phyloP scores from a whole-genome alignment of 2,113 vertebrate genomes.

The Aplodontia rufa region DNA sequence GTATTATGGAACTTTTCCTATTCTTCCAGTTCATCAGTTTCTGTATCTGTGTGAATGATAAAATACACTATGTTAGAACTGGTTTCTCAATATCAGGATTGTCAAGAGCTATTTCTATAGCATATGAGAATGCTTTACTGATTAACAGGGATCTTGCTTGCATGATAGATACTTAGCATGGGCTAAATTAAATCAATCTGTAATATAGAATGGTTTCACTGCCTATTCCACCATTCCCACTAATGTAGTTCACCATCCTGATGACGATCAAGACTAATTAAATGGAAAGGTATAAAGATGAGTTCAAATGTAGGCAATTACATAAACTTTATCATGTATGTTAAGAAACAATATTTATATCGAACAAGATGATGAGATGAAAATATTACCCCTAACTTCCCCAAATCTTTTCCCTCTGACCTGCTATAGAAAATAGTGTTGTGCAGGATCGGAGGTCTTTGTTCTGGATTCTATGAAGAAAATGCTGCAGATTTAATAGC shows the following conservation, averaged over 20 bases:
- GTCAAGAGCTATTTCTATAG: neutral
- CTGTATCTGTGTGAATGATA: neutral
- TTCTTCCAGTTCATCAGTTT: neutral
- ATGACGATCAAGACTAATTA: constrained; percentile 8
- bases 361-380: neutral
- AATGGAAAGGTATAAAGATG: neutral
- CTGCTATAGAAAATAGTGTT: neutral
- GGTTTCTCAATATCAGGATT: neutral
- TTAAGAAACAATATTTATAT: neutral
- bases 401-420: neutral
- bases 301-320: neutral
- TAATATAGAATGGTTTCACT: neutral
- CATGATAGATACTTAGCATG: neutral
- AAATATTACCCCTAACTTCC: neutral
- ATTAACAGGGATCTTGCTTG: neutral
- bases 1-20: neutral
- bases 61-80: neutral
- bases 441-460: neutral
- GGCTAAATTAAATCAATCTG: neutral
- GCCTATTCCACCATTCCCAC: neutral
- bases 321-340: neutral
- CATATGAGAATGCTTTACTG: neutral
- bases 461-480: neutral
- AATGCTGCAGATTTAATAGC: neutral
- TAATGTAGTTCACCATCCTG: neutral